Conservation (phyloP, 2,797 vertebrate genomes). For the Rhodeus uyekii region DNA sequence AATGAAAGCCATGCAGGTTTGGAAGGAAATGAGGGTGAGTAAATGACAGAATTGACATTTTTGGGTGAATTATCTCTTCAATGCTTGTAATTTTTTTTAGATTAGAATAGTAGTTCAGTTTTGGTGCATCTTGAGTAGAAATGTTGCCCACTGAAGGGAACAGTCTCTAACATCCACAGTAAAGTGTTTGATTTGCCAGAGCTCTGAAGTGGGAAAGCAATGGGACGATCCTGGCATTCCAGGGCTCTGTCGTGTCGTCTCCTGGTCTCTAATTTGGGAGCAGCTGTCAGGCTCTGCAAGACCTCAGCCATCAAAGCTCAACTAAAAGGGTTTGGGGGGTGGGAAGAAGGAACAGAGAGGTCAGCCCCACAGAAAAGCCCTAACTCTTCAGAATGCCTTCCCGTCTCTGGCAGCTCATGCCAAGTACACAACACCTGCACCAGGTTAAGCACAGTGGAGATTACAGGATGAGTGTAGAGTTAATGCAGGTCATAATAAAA, state of each 20-base stretch:
- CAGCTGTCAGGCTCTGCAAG: conserved; percentile 77
- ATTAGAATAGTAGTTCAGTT: background rate
- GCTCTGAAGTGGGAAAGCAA: conserved; percentile 65
- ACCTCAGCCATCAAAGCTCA: conserved; percentile 72
- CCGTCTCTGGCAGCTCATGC: conserved; percentile 53
- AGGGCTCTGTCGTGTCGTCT: conserved; percentile 69
- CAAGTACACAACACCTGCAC: conserved; percentile 65
- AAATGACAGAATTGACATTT: background rate
- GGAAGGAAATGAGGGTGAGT: background rate
- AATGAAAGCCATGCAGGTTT: background rate
- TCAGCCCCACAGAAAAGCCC: conserved; percentile 49
- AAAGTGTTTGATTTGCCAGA: conserved; percentile 70
- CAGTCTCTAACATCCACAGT: conserved; percentile 60
- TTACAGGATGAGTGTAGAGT: conserved; percentile 63
- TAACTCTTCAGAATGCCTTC: conserved; percentile 59
- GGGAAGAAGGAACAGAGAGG: background rate
- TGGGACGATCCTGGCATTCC: conserved; percentile 76
- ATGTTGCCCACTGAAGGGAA: conserved; percentile 43
- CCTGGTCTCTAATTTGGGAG: conserved; percentile 81
- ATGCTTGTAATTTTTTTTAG: background rate
- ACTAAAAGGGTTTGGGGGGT: background rate
- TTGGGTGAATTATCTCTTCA: background rate
- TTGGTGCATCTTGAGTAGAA: conserved; percentile 20
- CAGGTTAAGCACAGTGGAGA: conserved; percentile 56
- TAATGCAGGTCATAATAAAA: conserved; percentile 38